Evolutionary conservation across 2,888 invertebrate species (phyloP).

Genomic region (Bruchidius siliquastri): DNA sequence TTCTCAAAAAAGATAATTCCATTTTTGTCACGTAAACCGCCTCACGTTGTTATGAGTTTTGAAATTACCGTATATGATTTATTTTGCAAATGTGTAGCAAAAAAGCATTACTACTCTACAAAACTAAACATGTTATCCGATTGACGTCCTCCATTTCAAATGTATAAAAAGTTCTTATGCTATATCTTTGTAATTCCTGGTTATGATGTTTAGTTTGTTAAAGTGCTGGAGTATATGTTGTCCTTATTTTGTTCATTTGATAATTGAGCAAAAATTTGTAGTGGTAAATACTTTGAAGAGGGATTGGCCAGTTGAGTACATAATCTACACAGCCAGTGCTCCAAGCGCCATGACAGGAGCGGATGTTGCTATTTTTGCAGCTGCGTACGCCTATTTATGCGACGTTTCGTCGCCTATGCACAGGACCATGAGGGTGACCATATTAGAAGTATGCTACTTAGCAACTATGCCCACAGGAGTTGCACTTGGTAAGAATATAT

Average conservation of each 20-base stretch:
- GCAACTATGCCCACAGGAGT: slow-evolving; percentile 80
- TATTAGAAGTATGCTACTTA: slow-evolving; percentile 77
- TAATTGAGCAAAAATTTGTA: background rate
- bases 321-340: slow-evolving; percentile 70
- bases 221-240: too few relatives aligned
- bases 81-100: too few relatives aligned
- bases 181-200: too few relatives aligned
- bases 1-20: too few relatives aligned
- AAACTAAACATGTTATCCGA: too few relatives aligned
- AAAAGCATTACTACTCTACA: too few relatives aligned
- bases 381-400: slow-evolving; percentile 74
- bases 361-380: slow-evolving; percentile 75
- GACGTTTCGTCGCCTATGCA: slow-evolving; percentile 66
- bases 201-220: too few relatives aligned
- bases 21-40: too few relatives aligned
- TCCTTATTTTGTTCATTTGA: background rate
- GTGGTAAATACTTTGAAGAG: slow-evolving; percentile 58
- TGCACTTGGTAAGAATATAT: slow-evolving; percentile 57
- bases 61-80: too few relatives aligned
- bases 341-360: slow-evolving; percentile 75
- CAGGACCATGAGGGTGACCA: slow-evolving; percentile 74
- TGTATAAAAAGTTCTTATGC: too few relatives aligned
- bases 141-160: too few relatives aligned
- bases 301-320: slow-evolving; percentile 68
- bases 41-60: too few relatives aligned